Conservation (phyloP, 2,797 vertebrate genomes). For the Limnodromus scolopaceus region DNA sequence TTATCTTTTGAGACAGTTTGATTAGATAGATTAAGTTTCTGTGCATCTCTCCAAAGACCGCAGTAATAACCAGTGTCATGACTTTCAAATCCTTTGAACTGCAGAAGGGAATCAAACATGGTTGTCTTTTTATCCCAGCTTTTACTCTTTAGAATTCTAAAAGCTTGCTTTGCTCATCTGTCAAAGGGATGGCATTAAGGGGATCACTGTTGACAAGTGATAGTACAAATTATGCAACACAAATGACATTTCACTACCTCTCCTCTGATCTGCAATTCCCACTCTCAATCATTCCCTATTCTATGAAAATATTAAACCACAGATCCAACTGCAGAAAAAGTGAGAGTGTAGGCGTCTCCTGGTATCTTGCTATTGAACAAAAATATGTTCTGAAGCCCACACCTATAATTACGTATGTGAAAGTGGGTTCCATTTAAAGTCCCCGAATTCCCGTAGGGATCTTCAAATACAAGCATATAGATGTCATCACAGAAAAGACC, state of each 20-base stretch:
- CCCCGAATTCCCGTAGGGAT: not conserved
- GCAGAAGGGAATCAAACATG: conserved; percentile 75
- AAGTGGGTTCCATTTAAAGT: conserved; percentile 4
- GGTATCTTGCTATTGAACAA: conserved; percentile 28
- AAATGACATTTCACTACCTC: conserved; percentile 78
- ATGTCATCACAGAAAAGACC: not conserved
- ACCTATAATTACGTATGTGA: conserved; percentile 54
- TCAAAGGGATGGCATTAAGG: conserved; percentile 78
- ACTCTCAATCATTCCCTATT: conserved; percentile 73
- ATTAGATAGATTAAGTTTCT: conserved; percentile 78
- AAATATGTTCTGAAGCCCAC: conserved; percentile 46
- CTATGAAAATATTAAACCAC: conserved; percentile 67
- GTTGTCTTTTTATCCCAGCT: conserved; percentile 77
- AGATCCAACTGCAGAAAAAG: conserved; percentile 47
- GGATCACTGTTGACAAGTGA: conserved; percentile 82
- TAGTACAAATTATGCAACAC: conserved; percentile 82
- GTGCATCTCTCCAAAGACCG: conserved; percentile 74
- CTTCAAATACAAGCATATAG: not conserved
- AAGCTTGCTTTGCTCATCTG: conserved; percentile 75
- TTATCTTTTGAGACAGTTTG: conserved; percentile 76
- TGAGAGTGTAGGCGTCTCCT: conserved; percentile 5
- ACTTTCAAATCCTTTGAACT: conserved; percentile 80
- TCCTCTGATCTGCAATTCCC: conserved; percentile 78
- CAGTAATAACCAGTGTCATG: conserved; percentile 79
- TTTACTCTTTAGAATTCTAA: conserved; percentile 77